These are phyloP conservation scores for Ostrea edulis DNA, from an alignment of 1,140 invertebrate genomes.

Conservation along the genomic window DNA sequence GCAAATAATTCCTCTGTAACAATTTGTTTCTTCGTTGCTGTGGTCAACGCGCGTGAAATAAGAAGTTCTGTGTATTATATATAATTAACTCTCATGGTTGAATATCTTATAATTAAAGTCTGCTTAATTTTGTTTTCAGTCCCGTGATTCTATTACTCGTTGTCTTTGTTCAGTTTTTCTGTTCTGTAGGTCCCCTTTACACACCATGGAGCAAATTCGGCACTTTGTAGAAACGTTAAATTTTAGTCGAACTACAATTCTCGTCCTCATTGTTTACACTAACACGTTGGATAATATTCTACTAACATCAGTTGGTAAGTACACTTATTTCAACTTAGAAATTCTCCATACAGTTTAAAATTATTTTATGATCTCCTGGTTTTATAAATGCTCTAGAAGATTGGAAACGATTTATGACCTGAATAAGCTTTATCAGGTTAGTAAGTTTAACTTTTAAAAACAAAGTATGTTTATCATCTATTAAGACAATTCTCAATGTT, in stretches of 20 bases:
- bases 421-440: no score
- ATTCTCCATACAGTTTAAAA: neutral
- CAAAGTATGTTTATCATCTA: no score
- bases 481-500: no score
- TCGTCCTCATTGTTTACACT: constrained; percentile 89
- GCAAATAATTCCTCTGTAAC: neutral
- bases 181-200: no score
- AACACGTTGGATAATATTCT: constrained; percentile 98
- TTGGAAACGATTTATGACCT: no score
- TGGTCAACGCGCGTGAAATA: neutral
- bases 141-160: neutral
- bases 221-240: neutral
- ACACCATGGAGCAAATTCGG: neutral
- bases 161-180: neutral
- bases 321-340: neutral
- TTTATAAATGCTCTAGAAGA: no score
- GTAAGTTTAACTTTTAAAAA: no score
- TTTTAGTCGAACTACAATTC: neutral
- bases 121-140: neutral
- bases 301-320: constrained; percentile 96
- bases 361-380: no score
- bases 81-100: neutral
- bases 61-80: neutral
- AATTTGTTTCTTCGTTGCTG: neutral
- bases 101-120: neutral